Base-by-base conservation (phyloP, 1,140 invertebrate genomes). In the Drosophila ogumai region DNA sequence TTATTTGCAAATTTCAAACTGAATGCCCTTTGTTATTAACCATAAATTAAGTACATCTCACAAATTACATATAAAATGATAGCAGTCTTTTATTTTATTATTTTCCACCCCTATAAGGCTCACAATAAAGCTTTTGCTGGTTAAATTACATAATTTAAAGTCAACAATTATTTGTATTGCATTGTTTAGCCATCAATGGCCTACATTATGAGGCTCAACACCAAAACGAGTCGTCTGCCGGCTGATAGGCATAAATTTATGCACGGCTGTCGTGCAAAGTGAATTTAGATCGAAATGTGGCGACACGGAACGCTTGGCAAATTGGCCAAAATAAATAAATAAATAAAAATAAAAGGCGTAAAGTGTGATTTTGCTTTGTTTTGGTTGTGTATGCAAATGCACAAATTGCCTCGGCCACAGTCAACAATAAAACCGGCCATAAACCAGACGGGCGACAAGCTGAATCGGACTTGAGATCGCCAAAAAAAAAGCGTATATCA, bases 351-450 rank as follows among this genome's bases (percentile, higher is more conserved):
- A 50, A 19, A 52, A 52, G 31, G 60, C 43, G 34, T 13, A 22
- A 36, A 38, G 46, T 79, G 43, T 44, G 57, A 58, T 58, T 49
- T 58, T 28, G 28, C 15, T 49, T 72, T 58, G 66, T 58, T 69
- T 68, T 72, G 36, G 36, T 54, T 58, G 61, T 61, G 61, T 65
- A 90, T 90, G 85, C 81, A 90, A 90, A 90, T 87, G 80, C 46
- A 80, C 65, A 82, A 87, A 74, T 87, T 68, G 84, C 61, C 65
- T 32, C 28, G 44, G 44, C 59, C 50, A 58, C 57, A 28, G 59
- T 75, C 81, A 78, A 85, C 75, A 85, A 85, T 63, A 79, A 79
- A 84, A 66, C 60, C 8, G 56, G 59, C 50, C 64, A 54, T 50
- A 58, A 66, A 58, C 56, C 65, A 52, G 65, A 54, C 43, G 47